These are phyloP conservation scores for Thera obeliscata DNA, from an alignment of 2,888 invertebrate genomes.

Conservation along the genomic window DNA sequence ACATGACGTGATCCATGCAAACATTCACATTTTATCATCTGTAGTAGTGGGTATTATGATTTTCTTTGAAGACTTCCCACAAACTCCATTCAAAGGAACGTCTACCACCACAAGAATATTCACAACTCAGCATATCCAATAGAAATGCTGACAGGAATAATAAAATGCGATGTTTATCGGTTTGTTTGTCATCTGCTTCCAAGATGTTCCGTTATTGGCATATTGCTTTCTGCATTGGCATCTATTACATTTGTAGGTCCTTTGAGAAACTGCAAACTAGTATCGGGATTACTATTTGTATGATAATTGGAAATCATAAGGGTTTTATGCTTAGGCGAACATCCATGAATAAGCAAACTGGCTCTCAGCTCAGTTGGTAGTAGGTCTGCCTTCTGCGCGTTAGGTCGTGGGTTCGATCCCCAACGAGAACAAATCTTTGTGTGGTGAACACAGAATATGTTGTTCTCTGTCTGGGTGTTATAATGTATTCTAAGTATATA, in stretches of 20 bases:
- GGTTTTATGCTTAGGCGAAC: background rate
- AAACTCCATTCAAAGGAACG: slow-evolving; percentile 1
- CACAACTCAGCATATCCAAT: slow-evolving; percentile 24
- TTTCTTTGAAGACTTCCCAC: background rate
- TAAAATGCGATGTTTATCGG: slow-evolving; percentile 48
- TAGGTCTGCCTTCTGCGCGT: no score
- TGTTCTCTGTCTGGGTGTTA: no score
- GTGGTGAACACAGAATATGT: no score
- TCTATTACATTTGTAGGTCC: slow-evolving; percentile 16
- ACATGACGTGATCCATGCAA: background rate
- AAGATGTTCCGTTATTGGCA: slow-evolving; percentile 23
- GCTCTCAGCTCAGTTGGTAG: background rate
- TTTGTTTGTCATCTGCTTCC: slow-evolving; percentile 44
- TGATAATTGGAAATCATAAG: slow-evolving; percentile 3
- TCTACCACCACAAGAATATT: slow-evolving; percentile 17
- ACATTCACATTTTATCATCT: no score
- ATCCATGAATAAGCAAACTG: background rate
- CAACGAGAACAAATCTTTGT: no score
- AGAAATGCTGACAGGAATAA: slow-evolving; percentile 38
- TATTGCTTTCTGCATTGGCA: slow-evolving; percentile 26
- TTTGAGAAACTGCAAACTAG: slow-evolving; percentile 5
- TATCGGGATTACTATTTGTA: slow-evolving; percentile 6
- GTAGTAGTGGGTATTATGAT: background rate
- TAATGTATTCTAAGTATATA: no score
- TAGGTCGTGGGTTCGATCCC: no score